These are phyloP conservation scores for Oscheius sp. DNA, from an alignment of 2,888 invertebrate genomes.

Conservation along the genomic window DNA sequence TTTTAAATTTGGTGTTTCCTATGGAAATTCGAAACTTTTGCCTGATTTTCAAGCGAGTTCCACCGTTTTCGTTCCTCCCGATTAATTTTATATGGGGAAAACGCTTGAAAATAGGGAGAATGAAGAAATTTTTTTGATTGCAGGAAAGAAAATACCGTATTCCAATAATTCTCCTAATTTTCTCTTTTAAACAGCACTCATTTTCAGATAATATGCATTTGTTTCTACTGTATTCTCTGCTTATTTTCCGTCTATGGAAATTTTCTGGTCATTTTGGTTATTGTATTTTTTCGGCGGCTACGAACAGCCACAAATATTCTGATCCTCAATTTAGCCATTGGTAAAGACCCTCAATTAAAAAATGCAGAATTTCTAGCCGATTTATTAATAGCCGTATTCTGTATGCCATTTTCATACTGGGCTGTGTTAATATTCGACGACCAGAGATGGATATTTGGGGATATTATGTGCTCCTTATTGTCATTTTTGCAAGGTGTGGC, in stretches of 20 bases:
- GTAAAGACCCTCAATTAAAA: slow-evolving; percentile 31
- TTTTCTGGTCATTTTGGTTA: slow-evolving; percentile 68
- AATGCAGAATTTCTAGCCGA: slow-evolving; percentile 70
- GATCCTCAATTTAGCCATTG: slow-evolving; percentile 74
- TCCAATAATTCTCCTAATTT: too few species aligned
- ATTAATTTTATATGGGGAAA: too few species aligned
- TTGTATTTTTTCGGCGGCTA: slow-evolving; percentile 67
- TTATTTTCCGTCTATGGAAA: slow-evolving; percentile 69
- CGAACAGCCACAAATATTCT: slow-evolving; percentile 75
- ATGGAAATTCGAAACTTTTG: too few species aligned
- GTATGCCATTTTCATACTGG: slow-evolving; percentile 76
- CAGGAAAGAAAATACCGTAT: too few species aligned
- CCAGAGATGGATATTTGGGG: slow-evolving; percentile 75
- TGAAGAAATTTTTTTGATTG: too few species aligned
- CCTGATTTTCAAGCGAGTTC: too few species aligned
- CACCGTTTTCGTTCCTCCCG: too few species aligned
- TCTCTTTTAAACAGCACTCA: neutral
- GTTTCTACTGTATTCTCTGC: slow-evolving; percentile 67
- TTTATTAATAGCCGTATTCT: slow-evolving; percentile 75
- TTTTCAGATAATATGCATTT: slow-evolving; percentile 58
- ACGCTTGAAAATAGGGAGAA: too few species aligned
- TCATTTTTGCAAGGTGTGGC: slow-evolving; percentile 74
- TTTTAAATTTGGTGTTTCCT: too few species aligned
- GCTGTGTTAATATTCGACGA: slow-evolving; percentile 74
- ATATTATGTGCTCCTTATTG: slow-evolving; percentile 74